Evolutionary conservation across 1,140 invertebrate species (phyloP), one percentile per base, ranked within the genome.

Genomic region (Eriosoma lanigerum): DNA sequence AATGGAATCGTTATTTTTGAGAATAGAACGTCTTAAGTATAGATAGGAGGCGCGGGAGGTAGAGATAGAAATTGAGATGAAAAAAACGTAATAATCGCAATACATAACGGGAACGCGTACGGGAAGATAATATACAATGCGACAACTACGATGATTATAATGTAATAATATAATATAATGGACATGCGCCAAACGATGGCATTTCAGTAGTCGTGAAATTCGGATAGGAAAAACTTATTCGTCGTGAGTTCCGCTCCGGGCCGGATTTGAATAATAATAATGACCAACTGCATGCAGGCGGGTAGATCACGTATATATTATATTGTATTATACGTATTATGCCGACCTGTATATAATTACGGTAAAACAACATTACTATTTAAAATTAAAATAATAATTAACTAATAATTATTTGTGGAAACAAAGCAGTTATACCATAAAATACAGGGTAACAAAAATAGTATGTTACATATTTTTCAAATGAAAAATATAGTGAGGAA

Each of bases 151-250:
- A 48, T 24, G 26, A 29, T 15, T 60, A 19, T 46, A 26, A 2
- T 13, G 17, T 19, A 32, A 15, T 38, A 38, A n/a, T 68, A n/a
- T 48, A 17, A n/a, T 24, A 29, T 72, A 32, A 52, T 29, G 68
- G 46, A 72, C 44, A 24, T 52, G 68, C 15, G 68, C 68, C 17
- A 29, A 50, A 72, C 48, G 48, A 26, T 46, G 68, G 52, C 26
- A 72, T 72, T 72, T 72, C 68, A 17, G 68, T 52, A 52, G 68
- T 72, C 68, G 68, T 68, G 66, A 68, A 52, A 29, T 50, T 50
- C 68, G 3, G 24, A 52, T n/a, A 38, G 17, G 13, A 48, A 26
- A 29, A 50, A 38, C 38, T 48, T 3, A 17, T 3, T 4, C 4
- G 12, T 72, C 68, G 68, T 72, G 68, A 72, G 68, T 52, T 29